Percentiles rank a stretch among this genome's conserved stretches.
Evolutionary conservation across 2,888 invertebrate genomes (phyloP).

Genomic region (Nomada fucata): DNA sequence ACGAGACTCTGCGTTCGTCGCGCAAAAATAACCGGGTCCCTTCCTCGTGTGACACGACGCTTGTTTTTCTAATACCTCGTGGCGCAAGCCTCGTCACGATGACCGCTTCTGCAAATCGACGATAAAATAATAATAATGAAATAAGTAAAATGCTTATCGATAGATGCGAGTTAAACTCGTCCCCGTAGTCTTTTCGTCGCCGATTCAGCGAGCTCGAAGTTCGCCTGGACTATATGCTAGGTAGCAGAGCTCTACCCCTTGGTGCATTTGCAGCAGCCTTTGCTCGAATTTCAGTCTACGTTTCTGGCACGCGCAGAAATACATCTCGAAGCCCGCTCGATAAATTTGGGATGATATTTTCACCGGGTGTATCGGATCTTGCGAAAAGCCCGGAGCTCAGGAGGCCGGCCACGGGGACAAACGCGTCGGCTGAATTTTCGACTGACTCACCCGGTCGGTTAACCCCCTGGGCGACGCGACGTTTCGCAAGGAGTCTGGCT

Average conservation of each 20-base stretch:
- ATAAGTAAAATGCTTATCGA: conserved; percentile 46
- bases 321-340: too few species aligned
- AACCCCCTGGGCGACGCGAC: background rate
- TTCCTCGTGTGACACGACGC: conserved; percentile 58
- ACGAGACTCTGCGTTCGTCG: conserved; percentile 17
- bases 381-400: conserved; percentile 21
- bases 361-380: conserved; percentile 43
- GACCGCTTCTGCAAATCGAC: conserved; percentile 7
- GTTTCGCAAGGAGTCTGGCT: background rate
- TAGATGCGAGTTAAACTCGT: conserved; percentile 7
- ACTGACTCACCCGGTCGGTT: conserved; percentile 15
- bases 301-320: too few species aligned
- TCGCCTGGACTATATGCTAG: too few species aligned
- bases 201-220: too few species aligned
- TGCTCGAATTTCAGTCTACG: too few species aligned
- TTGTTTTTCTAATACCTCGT: conserved; percentile 52
- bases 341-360: too few species aligned
- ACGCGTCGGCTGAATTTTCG: conserved; percentile 16
- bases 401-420: background rate
- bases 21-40: conserved; percentile 43
- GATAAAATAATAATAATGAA: too few species aligned
- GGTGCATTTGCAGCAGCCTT: too few species aligned
- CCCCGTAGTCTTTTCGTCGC: background rate
- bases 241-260: too few species aligned
- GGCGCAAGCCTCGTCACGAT: conserved; percentile 22